Evolutionary conservation across 2,113 vertebrate species (phyloP).

Genomic region (Rhizomys pruinosus): DNA sequence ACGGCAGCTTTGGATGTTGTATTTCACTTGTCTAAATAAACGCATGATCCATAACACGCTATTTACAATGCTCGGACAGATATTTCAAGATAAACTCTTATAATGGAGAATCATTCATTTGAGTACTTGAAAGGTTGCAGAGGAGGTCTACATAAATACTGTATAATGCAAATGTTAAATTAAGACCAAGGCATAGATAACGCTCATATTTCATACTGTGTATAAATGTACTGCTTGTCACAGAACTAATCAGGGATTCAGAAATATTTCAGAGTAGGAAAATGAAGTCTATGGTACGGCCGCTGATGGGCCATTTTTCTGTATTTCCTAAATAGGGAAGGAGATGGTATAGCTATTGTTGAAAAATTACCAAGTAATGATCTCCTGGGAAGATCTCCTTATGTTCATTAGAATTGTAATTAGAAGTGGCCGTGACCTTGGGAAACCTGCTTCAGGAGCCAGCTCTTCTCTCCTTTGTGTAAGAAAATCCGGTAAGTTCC

Average conservation of each 20-base stretch:
- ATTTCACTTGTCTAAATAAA: slow-evolving; percentile 76
- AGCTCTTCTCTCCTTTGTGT: slow-evolving; percentile 77
- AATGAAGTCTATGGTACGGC: slow-evolving; percentile 83
- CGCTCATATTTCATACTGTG: slow-evolving; percentile 80
- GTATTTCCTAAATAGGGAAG: slow-evolving; percentile 84
- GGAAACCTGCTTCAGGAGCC: slow-evolving; percentile 82
- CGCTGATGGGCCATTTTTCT: slow-evolving; percentile 84
- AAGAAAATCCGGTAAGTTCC: slow-evolving; percentile 78
- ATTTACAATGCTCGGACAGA: slow-evolving; percentile 48
- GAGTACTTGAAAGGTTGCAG: slow-evolving; percentile 78
- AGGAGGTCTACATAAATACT: slow-evolving; percentile 70
- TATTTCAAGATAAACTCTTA: slow-evolving; percentile 79
- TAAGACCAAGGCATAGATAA: slow-evolving; percentile 79
- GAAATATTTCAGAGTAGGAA: slow-evolving; percentile 79
- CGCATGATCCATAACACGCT: slow-evolving; percentile 58
- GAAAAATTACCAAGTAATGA: slow-evolving; percentile 87
- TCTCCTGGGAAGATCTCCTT: slow-evolving; percentile 88
- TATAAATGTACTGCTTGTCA: slow-evolving; percentile 80
- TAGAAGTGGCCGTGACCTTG: slow-evolving; percentile 86
- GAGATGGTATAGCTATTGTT: slow-evolving; percentile 86
- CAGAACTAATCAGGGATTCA: slow-evolving; percentile 83
- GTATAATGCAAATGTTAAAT: slow-evolving; percentile 76
- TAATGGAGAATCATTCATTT: slow-evolving; percentile 73
- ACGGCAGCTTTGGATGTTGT: slow-evolving; percentile 63
- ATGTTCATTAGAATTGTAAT: slow-evolving; percentile 89